Conservation (phyloP, 2,888 invertebrate genomes). For the Aromia moschata region DNA sequence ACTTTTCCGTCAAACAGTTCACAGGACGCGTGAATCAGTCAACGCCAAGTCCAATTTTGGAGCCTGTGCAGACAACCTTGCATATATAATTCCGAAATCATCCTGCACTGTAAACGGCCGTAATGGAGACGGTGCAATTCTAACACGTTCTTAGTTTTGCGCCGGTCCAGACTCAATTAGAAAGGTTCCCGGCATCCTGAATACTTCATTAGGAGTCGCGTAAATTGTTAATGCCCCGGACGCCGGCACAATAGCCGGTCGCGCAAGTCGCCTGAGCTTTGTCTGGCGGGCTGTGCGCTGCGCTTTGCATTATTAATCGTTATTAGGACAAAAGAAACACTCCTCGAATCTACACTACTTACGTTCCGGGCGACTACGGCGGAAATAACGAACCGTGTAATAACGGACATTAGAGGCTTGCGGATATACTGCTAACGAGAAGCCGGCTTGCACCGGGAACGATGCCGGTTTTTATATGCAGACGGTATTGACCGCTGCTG, state of each 20-base stretch:
- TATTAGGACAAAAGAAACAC: constrained; percentile 39
- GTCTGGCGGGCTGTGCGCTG: constrained; percentile 35
- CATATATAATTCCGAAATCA: too few relatives aligned
- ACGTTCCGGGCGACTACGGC: constrained; percentile 8
- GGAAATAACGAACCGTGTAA: constrained; percentile 6
- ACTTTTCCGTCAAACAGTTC: too few relatives aligned
- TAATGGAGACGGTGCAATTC: neutral
- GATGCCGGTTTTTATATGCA: neutral
- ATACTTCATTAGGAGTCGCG: constrained; percentile 39
- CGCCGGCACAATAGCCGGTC: constrained; percentile 40
- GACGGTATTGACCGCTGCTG: neutral
- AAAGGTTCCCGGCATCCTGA: constrained; percentile 36
- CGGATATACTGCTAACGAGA: constrained; percentile 4
- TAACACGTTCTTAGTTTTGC: constrained; percentile 30
- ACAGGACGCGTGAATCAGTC: too few relatives aligned
- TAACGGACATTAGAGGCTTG: neutral
- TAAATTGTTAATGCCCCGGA: constrained; percentile 40
- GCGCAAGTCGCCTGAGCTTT: constrained; percentile 39
- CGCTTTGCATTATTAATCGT: constrained; percentile 45
- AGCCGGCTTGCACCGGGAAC: neutral
- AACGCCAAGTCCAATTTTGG: too few relatives aligned
- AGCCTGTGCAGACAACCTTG: too few relatives aligned
- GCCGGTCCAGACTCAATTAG: constrained; percentile 39
- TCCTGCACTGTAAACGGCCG: too few relatives aligned
- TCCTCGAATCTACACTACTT: constrained; percentile 33